Evolutionary conservation across 1,140 invertebrate species (phyloP), one percentile per base, ranked within the genome.

Genomic region (Philopotamus ludificatus): DNA sequence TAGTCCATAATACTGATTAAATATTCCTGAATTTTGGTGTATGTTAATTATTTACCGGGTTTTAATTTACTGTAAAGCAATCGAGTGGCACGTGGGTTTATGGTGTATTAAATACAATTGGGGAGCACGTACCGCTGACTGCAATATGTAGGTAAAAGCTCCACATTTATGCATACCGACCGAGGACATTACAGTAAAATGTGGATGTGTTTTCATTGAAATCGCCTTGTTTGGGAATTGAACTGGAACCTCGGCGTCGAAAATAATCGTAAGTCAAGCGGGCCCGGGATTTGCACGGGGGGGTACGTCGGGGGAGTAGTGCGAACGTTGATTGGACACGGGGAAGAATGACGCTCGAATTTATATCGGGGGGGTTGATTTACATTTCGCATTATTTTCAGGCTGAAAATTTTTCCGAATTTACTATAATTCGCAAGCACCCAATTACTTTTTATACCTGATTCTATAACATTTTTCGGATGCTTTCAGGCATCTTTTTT

Each of bases 161-260:
- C 47, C 57, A 22, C 57, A 47, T 60, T 60, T 60, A 63, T 68
- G 63, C 63, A 65, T 68, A 69, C 57, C 41, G 59, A 18, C 10
- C 9, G 44, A 22, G 63, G 65, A 62, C 62, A 55, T 70, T 67
- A 67, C 57, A 34, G 68, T 70, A 39, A 70, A 65, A 70, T 70
- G 68, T 67, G 68, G 65, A 70, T 65, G 65, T 70, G 68, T 70
- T 70, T 70, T 67, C 68, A 70, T 66, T 67, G 68, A 62, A 67
- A 67, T 70, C 68, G 68, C 68, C 68, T 67, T 70, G 68, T 70
- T 70, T 70, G 68, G 68, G 62, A 65, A 70, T 70, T 70, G 68
- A 70, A 67, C 68, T 34, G 60, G 68, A 70, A 66, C 68, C 63
- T 64, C 65, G 61, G 61, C 55, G 61, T 62, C 54, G 65, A 64